Evolutionary conservation across 2,113 vertebrate species (phyloP).

Genomic region (Zapornia atra): DNA sequence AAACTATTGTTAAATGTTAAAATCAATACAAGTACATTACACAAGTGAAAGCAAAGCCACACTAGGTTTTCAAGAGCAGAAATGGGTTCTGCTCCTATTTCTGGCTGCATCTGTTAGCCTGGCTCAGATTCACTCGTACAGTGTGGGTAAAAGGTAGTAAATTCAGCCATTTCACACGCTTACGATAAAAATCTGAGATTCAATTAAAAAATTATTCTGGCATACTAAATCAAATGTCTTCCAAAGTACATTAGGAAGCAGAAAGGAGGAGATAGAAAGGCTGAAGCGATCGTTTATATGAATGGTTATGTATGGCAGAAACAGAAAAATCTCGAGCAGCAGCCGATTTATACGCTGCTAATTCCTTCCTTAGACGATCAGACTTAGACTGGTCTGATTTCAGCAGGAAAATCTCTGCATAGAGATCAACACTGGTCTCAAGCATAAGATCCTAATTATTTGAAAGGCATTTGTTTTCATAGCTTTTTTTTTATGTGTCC

Average conservation of each 20-base stretch:
- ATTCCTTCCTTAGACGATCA: slow-evolving; percentile 53
- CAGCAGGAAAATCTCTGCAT: slow-evolving; percentile 70
- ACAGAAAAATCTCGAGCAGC: background rate
- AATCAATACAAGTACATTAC: background rate
- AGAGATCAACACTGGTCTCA: slow-evolving; percentile 70
- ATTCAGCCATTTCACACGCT: background rate
- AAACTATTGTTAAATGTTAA: background rate
- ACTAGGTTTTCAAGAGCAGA: background rate
- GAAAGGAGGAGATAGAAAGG: background rate
- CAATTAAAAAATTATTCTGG: background rate
- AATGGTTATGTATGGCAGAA: background rate
- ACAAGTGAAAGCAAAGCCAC: background rate
- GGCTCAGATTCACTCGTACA: background rate
- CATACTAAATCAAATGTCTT: background rate
- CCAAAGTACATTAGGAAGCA: background rate
- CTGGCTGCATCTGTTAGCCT: background rate
- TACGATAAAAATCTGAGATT: slow-evolving; percentile 4
- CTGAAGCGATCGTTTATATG: background rate
- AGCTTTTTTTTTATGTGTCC: slow-evolving; percentile 75
- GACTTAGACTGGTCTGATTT: slow-evolving; percentile 58
- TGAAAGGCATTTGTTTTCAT: slow-evolving; percentile 84
- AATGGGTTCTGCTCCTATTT: background rate
- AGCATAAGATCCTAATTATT: slow-evolving; percentile 86
- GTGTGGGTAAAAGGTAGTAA: background rate
- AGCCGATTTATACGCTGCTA: slow-evolving; percentile 55